Percentiles rank a stretch among this genome's conserved stretches.
phyloP scores from a whole-genome alignment of 2,888 invertebrate genomes.

The Drosophila cognata region DNA sequence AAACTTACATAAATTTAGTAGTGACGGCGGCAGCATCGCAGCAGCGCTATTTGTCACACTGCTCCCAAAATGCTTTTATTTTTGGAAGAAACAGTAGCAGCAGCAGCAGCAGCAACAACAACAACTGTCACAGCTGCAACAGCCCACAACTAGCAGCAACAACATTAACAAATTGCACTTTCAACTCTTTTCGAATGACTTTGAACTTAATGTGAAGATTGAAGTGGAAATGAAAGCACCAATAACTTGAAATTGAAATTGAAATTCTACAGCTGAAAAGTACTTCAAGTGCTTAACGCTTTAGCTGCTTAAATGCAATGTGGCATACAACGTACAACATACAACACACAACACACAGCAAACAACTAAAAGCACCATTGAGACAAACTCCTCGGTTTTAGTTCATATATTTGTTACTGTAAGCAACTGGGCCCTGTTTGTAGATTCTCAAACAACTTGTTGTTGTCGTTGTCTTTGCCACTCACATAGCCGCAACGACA shows the following conservation, averaged over 20 bases:
- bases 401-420: slow-evolving; percentile 41
- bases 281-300: slow-evolving; percentile 1
- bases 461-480: slow-evolving; percentile 36
- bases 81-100: slow-evolving; percentile 51
- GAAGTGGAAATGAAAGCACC: background rate
- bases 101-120: slow-evolving; percentile 41
- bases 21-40: slow-evolving; percentile 30
- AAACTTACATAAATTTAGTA: slow-evolving; percentile 80
- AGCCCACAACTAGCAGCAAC: background rate
- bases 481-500: slow-evolving; percentile 11
- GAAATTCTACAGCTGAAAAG: slow-evolving; percentile 6
- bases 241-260: background rate
- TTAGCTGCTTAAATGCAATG: slow-evolving; percentile 16
- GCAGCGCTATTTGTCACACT: slow-evolving; percentile 60
- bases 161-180: slow-evolving; percentile 19
- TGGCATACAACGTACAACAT: background rate
- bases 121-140: slow-evolving; percentile 20
- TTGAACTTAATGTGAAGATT: slow-evolving; percentile 8
- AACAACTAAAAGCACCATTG: slow-evolving; percentile 1
- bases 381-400: slow-evolving; percentile 5
- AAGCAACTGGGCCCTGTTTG: slow-evolving; percentile 38
- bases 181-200: slow-evolving; percentile 15
- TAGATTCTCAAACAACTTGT: slow-evolving; percentile 31
- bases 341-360: background rate
- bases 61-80: slow-evolving; percentile 77